These are phyloP conservation scores for Nannospalax galili DNA, from an alignment of 2,113 vertebrate genomes.

Conservation along the genomic window DNA sequence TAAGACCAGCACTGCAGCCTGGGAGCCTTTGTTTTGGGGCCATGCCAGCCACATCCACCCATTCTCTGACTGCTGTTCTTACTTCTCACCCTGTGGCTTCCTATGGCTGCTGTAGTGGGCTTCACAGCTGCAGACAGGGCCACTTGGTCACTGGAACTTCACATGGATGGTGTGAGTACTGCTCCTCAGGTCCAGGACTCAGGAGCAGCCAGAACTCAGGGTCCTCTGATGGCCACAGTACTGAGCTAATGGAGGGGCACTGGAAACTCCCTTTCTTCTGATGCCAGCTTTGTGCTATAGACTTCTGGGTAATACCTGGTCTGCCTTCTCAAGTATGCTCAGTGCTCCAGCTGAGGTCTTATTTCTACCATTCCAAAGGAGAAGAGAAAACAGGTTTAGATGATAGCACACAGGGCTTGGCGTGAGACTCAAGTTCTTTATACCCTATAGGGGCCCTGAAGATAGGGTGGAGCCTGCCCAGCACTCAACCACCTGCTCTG, in stretches of 20 bases:
- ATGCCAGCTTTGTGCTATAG: too few species aligned
- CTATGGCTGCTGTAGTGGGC: too few species aligned
- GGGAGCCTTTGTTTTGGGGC: rapidly evolving
- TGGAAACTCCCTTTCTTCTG: neutral
- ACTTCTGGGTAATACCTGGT: neutral
- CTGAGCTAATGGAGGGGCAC: neutral
- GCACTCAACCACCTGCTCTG: neutral
- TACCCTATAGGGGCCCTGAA: too few species aligned
- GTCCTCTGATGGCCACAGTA: neutral
- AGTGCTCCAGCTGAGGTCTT: too few species aligned
- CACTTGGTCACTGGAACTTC: neutral
- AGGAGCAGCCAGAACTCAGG: neutral
- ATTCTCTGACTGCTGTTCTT: neutral
- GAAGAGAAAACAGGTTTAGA: too few species aligned
- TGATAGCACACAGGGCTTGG: too few species aligned
- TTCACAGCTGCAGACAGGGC: neutral
- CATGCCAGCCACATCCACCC: neutral
- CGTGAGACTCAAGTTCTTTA: too few species aligned
- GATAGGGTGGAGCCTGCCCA: too few species aligned
- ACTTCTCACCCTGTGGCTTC: neutral
- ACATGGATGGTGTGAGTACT: neutral
- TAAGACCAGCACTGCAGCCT: too few species aligned
- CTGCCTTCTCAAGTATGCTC: neutral
- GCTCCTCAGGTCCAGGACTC: neutral
- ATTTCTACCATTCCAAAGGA: too few species aligned